A percentile compares a stretch with the other conserved stretches of the same genome.
Conservation (phyloP, 2,888 invertebrate genomes). For the Volucella zonaria region DNA sequence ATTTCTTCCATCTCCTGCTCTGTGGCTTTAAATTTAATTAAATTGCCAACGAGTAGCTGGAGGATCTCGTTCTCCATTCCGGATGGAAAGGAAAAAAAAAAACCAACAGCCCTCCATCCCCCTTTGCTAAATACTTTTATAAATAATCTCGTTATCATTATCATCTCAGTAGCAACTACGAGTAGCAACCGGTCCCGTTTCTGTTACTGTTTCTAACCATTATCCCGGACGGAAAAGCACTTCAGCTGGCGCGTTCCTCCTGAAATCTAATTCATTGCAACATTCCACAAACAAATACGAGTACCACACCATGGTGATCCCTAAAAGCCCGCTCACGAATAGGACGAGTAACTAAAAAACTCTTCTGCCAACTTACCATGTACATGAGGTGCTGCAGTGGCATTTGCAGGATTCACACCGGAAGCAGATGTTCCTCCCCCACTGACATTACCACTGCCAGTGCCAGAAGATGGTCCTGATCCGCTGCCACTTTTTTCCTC, state of each 20-base stretch:
- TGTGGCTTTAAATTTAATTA: slow-evolving; percentile 54
- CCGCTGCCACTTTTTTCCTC: slow-evolving; percentile 79
- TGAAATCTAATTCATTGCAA: slow-evolving; percentile 21
- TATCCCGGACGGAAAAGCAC: slow-evolving; percentile 10
- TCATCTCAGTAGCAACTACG: slow-evolving; percentile 43
- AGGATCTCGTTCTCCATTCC: neutral
- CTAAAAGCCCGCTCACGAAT: neutral
- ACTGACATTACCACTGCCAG: slow-evolving; percentile 50
- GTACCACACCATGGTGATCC: neutral
- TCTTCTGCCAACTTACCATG: slow-evolving; percentile 62
- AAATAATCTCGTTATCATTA: slow-evolving; percentile 50
- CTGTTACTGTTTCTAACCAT: slow-evolving; percentile 8
- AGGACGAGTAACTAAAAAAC: neutral
- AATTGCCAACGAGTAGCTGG: slow-evolving; percentile 25
- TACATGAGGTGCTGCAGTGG: slow-evolving; percentile 61
- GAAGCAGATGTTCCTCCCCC: slow-evolving; percentile 57
- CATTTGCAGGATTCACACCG: slow-evolving; percentile 60
- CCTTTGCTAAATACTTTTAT: slow-evolving; percentile 39
- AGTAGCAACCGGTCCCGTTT: neutral
- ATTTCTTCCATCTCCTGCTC: neutral
- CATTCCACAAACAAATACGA: neutral
- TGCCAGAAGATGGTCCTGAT: slow-evolving; percentile 53
- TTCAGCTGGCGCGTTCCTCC: neutral
- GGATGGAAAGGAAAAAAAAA: neutral
- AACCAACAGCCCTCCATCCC: neutral